Evolutionary conservation across 2,113 vertebrate species (phyloP).

Genomic region (Callithrix jacchus): DNA sequence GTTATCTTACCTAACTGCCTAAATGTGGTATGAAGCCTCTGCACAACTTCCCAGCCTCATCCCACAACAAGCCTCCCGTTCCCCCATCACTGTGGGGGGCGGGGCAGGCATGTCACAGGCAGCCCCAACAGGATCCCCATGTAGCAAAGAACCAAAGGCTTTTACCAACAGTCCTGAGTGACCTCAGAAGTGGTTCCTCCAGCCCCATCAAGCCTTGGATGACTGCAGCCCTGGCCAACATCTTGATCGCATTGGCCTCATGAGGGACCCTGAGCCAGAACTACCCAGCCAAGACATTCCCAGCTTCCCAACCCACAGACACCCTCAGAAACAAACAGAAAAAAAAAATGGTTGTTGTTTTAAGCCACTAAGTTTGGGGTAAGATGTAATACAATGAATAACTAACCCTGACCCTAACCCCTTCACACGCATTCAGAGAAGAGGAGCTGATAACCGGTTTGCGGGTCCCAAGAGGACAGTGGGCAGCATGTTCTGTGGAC

Average conservation of each 20-base stretch:
- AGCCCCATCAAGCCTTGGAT: neutral
- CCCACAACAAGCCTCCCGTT: neutral
- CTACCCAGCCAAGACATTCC: neutral
- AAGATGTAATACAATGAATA: neutral
- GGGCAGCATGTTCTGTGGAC: neutral
- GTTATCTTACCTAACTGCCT: neutral
- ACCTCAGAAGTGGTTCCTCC: neutral
- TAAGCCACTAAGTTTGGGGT: neutral
- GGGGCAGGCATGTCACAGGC: neutral
- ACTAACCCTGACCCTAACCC: neutral
- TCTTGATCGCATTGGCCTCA: fast-evolving
- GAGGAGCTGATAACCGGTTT: neutral
- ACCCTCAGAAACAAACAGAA: neutral
- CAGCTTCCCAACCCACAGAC: neutral
- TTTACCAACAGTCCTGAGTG: neutral
- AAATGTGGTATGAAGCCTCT: neutral
- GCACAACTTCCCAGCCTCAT: neutral
- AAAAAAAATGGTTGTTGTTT: neutral
- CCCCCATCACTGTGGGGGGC: too few relatives aligned
- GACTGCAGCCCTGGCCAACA: neutral
- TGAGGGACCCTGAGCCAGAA: neutral
- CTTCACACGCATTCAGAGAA: neutral
- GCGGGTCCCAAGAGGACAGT: neutral
- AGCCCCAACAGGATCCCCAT: neutral
- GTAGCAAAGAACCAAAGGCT: neutral